phyloP scores from a whole-genome alignment of 2,113 vertebrate species.

The Gopherus evgoodei region DNA sequence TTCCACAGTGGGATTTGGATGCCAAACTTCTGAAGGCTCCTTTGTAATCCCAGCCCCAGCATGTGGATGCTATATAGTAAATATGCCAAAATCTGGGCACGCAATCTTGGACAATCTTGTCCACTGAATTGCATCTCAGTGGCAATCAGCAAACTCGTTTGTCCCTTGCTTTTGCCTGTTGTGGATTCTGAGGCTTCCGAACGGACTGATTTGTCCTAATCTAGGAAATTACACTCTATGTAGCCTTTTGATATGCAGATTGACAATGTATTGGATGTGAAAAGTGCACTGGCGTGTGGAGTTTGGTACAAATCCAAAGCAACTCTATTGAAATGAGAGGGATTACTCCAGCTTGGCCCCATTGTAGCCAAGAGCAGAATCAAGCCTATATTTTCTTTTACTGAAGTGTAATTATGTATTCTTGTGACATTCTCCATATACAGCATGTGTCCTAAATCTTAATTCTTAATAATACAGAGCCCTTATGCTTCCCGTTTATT shows the following conservation, averaged over 20 bases:
- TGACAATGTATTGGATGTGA: neutral
- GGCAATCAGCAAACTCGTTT: slow-evolving; percentile 19
- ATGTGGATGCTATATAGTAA: neutral
- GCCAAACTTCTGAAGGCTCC: neutral
- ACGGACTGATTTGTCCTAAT: neutral
- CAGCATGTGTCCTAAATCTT: slow-evolving; percentile 72
- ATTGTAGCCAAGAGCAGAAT: slow-evolving; percentile 39
- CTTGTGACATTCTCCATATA: slow-evolving; percentile 64
- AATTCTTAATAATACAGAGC: slow-evolving; percentile 60
- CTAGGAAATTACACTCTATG: slow-evolving; percentile 19
- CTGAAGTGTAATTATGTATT: slow-evolving; percentile 58
- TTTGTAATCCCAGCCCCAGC: neutral
- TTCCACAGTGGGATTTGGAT: neutral
- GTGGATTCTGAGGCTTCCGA: slow-evolving; percentile 1
- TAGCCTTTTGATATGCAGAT: slow-evolving; percentile 24
- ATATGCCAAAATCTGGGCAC: neutral
- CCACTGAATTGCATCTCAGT: neutral
- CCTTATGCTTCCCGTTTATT: slow-evolving; percentile 62
- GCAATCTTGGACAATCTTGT: neutral
- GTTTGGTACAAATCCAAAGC: neutral
- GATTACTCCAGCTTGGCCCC: slow-evolving; percentile 30
- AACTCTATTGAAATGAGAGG: neutral
- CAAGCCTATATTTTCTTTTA: neutral
- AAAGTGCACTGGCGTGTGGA: slow-evolving; percentile 21
- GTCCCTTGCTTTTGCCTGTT: slow-evolving; percentile 2